A percentile compares a stretch with the other conserved stretches of the same genome.
Evolutionary conservation across 35 echinoderm and acorn worm genomes (phyloP).

Genomic region (Anneissia japonica): DNA sequence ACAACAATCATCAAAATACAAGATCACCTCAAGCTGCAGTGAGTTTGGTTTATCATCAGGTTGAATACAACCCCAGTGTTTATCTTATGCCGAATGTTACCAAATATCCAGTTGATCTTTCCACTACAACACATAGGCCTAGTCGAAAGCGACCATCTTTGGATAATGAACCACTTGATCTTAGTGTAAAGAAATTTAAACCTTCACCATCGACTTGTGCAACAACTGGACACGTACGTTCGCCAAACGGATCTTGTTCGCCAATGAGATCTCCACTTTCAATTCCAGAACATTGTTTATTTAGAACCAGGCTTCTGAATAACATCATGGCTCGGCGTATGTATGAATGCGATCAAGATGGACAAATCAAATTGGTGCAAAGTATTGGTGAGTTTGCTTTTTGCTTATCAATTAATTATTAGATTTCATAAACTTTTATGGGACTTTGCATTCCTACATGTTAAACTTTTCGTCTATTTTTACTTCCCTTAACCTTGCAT

Average conservation of each 20-base stretch:
- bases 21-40: background rate
- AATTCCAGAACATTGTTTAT: background rate
- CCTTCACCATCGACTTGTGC: background rate
- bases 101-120: background rate
- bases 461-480: no score
- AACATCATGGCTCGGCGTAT: background rate
- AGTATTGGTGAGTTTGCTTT: background rate
- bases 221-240: background rate
- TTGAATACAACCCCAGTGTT: background rate
- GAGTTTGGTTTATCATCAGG: background rate
- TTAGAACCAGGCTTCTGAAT: background rate
- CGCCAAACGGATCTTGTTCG: background rate
- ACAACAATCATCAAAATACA: background rate
- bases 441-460: no score
- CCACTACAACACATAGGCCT: background rate
- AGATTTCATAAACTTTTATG: no score
- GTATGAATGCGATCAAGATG: background rate
- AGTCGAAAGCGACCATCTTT: background rate
- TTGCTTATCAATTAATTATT: background rate
- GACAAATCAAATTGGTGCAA: background rate
- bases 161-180: background rate
- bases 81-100: background rate
- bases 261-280: background rate
- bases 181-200: background rate
- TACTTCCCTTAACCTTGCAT: no score